These are phyloP conservation scores for Ylistrum balloti DNA, from an alignment of 1,140 invertebrate species.

Conservation along the genomic window DNA sequence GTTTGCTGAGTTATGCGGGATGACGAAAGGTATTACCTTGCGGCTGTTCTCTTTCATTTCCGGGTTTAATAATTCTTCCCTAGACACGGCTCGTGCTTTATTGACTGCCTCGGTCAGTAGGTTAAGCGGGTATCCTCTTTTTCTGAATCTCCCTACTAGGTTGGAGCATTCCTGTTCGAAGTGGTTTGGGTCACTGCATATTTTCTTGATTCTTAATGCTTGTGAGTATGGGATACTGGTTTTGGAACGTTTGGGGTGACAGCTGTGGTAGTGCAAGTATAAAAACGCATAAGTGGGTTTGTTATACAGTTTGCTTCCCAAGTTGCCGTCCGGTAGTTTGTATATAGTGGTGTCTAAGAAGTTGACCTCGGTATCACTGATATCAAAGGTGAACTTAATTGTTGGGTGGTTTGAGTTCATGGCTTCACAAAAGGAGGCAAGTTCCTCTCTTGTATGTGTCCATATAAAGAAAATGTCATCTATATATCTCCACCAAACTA, in stretches of 20 bases:
- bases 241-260: background rate
- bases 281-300: constrained; percentile 36
- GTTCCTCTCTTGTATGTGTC: too few species aligned
- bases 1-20: too few species aligned
- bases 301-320: background rate
- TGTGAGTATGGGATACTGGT: constrained; percentile 45
- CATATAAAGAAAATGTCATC: background rate
- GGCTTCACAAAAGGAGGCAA: too few species aligned
- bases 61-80: too few species aligned
- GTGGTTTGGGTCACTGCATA: background rate
- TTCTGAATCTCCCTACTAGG: too few species aligned
- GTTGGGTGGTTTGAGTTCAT: too few species aligned
- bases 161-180: background rate
- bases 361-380: background rate
- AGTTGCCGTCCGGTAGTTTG: background rate
- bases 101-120: too few species aligned
- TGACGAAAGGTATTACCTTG: too few species aligned
- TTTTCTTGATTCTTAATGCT: background rate
- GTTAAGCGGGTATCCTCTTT: too few species aligned
- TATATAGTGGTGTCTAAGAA: constrained; percentile 13
- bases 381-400: constrained; percentile 32
- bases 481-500: too few species aligned
- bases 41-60: too few species aligned
- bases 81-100: too few species aligned
- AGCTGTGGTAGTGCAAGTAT: background rate